Base-by-base conservation (phyloP, 1,140 invertebrate species). In the Procambarus virginalis region DNA sequence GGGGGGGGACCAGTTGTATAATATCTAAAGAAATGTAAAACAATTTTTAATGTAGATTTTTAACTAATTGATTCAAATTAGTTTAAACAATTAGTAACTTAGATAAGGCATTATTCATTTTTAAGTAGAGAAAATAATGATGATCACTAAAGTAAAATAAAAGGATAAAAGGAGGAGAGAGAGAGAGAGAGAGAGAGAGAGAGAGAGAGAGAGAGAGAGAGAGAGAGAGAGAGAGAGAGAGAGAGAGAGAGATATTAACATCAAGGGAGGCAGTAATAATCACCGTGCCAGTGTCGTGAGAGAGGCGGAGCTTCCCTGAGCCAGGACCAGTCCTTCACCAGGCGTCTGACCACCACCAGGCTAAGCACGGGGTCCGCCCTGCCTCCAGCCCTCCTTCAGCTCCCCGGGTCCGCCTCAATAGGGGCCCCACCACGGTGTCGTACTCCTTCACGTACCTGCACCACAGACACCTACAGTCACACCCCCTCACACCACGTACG, bases 391-490 rank as follows among this genome's bases (percentile, higher is more conserved):
- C 79, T 68, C 80, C 58, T 48, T 17, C 58, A 17, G 2, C 80
- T 34, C 46, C 17, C 48, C 49, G 22, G 34, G 45, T 80, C 49
- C n/a, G 17, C 49, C 78, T 55, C 8, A 12, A 2, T 4, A 55
- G 51, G 8, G 51, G 51, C 34, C 6, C 34, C 34, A 46, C 12
- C 75, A 77, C 12, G 2, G 1, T 49, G 76, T 45, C 12, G 80
- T 82, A 48, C 48, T 82, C 80, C 34, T 68, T 3, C 5, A 82
- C 9, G n/a, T 82, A 82, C 22, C 80, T 82, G 58, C 68, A 20
- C 51, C 8, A 55, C 51, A 8, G 1, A 55, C 8, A 9, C 51
- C 51, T 12, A 55, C 8, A 12, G 12, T 55, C 4, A 55, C 4
- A 12, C 12, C 51, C 8, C 51, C 51, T 55, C 12, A 55, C 34